These are phyloP conservation scores for Morinoia aosen DNA, from an alignment of 2,888 invertebrate genomes.

Conservation along the genomic window DNA sequence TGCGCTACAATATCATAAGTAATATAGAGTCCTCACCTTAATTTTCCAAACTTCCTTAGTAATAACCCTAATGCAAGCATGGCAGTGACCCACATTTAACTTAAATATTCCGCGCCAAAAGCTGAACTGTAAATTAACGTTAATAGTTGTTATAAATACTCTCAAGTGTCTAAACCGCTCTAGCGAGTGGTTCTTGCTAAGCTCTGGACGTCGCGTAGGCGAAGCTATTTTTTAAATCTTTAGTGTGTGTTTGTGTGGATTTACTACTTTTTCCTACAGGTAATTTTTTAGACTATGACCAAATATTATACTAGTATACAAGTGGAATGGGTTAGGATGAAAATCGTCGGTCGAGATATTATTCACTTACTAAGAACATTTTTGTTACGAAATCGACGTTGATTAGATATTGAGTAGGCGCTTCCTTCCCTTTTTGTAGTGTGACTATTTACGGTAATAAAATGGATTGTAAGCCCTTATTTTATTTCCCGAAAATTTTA, in stretches of 20 bases:
- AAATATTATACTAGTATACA: slow-evolving; percentile 36
- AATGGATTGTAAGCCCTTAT: not conserved
- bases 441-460: slow-evolving; percentile 52
- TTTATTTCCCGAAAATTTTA: not conserved
- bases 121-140: not conserved
- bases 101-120: not conserved
- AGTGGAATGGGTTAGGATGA: not conserved
- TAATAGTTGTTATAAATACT: not conserved
- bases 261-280: not conserved
- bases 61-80: too few species aligned
- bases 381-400: not conserved
- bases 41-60: too few species aligned
- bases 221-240: not conserved
- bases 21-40: too few species aligned
- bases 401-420: slow-evolving; percentile 21
- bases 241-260: not conserved
- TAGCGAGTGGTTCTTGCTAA: not conserved
- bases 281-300: slow-evolving; percentile 42
- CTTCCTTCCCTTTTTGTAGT: slow-evolving; percentile 34
- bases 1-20: too few species aligned
- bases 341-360: not conserved
- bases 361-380: not conserved
- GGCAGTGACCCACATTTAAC: too few species aligned
- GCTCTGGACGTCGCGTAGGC: not conserved
- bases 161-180: too few species aligned